A percentile compares a stretch with the other conserved stretches of the same genome.
Conservation (phyloP, 2,113 vertebrate genomes). For the Hippocampus barbouri region DNA sequence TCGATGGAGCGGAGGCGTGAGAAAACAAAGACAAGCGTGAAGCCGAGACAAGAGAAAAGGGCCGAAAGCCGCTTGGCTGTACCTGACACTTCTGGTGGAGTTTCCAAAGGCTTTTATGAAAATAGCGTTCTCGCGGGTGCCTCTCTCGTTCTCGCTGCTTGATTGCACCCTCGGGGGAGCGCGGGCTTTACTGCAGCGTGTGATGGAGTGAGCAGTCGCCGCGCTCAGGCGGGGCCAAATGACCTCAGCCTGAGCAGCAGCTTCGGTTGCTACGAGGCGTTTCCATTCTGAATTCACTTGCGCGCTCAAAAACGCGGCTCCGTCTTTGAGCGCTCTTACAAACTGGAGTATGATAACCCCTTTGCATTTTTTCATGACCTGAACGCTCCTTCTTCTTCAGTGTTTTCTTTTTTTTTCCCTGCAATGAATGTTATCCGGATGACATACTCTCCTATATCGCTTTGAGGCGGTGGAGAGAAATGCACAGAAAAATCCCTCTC, state of each 20-base stretch:
- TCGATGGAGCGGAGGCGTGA: conserved; percentile 29
- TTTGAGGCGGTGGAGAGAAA: not conserved
- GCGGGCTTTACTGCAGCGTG: conserved; percentile 55
- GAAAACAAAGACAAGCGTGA: conserved; percentile 31
- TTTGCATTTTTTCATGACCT: conserved; percentile 17
- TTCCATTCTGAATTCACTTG: conserved; percentile 59
- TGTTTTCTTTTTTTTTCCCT: not conserved
- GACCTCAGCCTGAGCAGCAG: conserved; percentile 34
- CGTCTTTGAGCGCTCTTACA: conserved; percentile 38
- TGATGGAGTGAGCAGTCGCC: conserved; percentile 58
- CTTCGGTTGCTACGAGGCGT: conserved; percentile 31
- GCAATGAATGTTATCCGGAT: conserved; percentile 1
- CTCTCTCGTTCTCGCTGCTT: conserved; percentile 23
- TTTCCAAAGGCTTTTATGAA: conserved; percentile 71
- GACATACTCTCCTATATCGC: not conserved
- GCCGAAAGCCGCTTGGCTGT: conserved; percentile 37
- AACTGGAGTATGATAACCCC: conserved; percentile 30
- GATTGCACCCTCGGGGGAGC: conserved; percentile 53
- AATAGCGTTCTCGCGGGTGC: conserved; percentile 47
- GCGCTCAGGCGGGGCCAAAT: conserved; percentile 50
- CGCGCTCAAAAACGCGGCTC: conserved; percentile 42
- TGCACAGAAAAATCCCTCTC: not conserved
- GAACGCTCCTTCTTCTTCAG: conserved; percentile 9
- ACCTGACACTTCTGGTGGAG: conserved; percentile 63
- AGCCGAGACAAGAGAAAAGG: conserved; percentile 28